phyloP scores from a whole-genome alignment of 2,888 invertebrate genomes.

The Microplitis deprimator region DNA sequence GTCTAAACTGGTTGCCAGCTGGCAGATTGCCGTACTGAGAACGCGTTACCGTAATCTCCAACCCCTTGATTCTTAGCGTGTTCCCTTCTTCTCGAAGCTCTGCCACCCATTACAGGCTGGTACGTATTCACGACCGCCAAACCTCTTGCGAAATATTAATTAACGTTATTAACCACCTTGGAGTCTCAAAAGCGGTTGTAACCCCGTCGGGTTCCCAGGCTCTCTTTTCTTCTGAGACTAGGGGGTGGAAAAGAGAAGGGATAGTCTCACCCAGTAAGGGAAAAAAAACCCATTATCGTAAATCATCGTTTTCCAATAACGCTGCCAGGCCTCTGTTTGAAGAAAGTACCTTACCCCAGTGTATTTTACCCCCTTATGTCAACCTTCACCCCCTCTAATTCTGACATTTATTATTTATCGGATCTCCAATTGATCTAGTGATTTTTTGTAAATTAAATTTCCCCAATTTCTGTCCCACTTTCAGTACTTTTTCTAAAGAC shows the following conservation, averaged over 20 bases:
- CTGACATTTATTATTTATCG: constrained; percentile 38
- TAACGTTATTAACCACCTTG: constrained; percentile 76
- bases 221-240: constrained; percentile 38
- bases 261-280: constrained; percentile 45
- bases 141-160: constrained; percentile 76
- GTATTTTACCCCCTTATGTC: constrained; percentile 38
- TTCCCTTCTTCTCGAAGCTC: constrained; percentile 35
- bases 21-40: constrained; percentile 64
- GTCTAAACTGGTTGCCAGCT: constrained; percentile 64
- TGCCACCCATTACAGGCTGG: constrained; percentile 47
- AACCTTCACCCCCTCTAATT: constrained; percentile 31
- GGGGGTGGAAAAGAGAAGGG: constrained; percentile 28
- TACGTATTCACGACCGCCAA: constrained; percentile 61
- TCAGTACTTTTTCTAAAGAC: constrained; percentile 31
- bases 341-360: constrained; percentile 26
- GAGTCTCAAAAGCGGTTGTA: constrained; percentile 48
- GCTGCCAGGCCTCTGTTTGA: constrained; percentile 65
- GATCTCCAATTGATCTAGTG: constrained; percentile 36
- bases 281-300: constrained; percentile 75
- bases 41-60: constrained; percentile 37
- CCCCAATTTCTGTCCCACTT: constrained; percentile 37
- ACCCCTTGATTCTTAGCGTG: constrained; percentile 43
- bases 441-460: constrained; percentile 46
- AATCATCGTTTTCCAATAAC: constrained; percentile 77
- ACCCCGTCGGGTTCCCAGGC: constrained; percentile 43